A percentile compares a stretch with the other conserved stretches of the same genome.
phyloP scores from a whole-genome alignment of 2,797 vertebrate genomes.

The Phrynocephalus forsythii region DNA sequence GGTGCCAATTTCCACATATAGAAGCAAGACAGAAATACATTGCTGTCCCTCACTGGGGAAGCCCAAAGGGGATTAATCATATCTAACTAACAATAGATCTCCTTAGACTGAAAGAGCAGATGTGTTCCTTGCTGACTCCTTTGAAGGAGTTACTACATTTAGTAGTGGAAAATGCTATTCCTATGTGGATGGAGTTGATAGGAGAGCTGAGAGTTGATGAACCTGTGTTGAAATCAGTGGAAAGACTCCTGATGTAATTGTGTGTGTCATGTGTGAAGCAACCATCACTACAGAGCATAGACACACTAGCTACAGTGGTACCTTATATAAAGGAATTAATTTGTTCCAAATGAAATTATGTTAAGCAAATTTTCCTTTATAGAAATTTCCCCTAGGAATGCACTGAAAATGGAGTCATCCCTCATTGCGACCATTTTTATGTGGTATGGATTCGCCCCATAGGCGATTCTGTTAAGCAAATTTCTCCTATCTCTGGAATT shows the following conservation, averaged over 20 bases:
- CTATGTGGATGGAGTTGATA: conserved; percentile 18
- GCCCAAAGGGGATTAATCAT: conserved; percentile 9
- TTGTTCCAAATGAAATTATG: too few species aligned
- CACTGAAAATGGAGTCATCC: too few species aligned
- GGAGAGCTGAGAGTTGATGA: conserved; percentile 13
- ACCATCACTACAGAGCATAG: not conserved
- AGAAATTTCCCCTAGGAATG: too few species aligned
- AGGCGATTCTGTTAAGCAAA: too few species aligned
- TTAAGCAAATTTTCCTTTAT: too few species aligned
- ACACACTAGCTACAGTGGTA: not conserved
- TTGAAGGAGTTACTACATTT: conserved; percentile 5
- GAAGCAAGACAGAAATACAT: not conserved
- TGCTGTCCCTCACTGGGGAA: not conserved
- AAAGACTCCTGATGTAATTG: conserved; percentile 9
- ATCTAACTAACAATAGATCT: not conserved
- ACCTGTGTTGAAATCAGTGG: not conserved
- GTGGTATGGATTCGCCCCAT: too few species aligned
- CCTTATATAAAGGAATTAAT: too few species aligned
- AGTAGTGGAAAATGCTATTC: conserved; percentile 21
- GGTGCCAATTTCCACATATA: not conserved
- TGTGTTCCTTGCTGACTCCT: not conserved
- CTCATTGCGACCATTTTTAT: too few species aligned
- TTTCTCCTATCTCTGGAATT: too few species aligned
- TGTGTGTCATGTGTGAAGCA: not conserved
- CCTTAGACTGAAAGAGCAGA: not conserved